Evolutionary conservation across 1,140 invertebrate genomes (phyloP), one percentile per base, ranked within the genome.

Genomic region (Stegodyphus mimosarum): DNA sequence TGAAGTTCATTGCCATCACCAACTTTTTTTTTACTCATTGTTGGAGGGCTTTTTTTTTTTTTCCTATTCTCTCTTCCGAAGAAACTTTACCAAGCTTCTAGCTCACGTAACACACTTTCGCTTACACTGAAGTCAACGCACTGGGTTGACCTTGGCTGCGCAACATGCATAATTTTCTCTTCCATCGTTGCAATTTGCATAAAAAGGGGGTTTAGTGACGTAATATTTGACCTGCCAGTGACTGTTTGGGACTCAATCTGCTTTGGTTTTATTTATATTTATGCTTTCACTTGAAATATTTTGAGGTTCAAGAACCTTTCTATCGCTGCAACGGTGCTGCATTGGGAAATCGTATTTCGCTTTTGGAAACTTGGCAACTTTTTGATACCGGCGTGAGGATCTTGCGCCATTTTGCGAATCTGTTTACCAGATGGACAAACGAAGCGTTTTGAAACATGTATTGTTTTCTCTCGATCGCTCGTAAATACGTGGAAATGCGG

Each of bases 51-150:
- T 15, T 60, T 15, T 73, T 50, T 9, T 48, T 74, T 10, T 79
- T 79, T 11, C 53, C 70, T 49, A 70, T 55, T 55, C 70, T 6
- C 18, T 70, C 50, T 53, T 70, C 52, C 50, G 73, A 60, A 75
- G 63, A 66, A 64, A 77, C 55, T 7, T 17, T 15, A 74, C 70
- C 69, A 69, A 78, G 69, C 51, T 50, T 70, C 71, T 80, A 66
- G 48, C 78, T 80, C 78, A 83, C 80, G 70, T 83, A 83, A 83
- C 80, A 83, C 71, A 83, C 80, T 83, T 83, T 83, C 80, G 51
- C 80, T 83, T 53, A 74, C 52, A 60, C 18, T 49, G 53, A 66
- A 72, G 80, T 83, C 80, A 83, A 83, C 60, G 80, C 48, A 33
- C 80, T 18, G 17, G 6, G 71, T 74, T 83, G 80, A 83, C 80